Conservation (phyloP, 1,140 invertebrate species). For the Rhyzopertha dominica region DNA sequence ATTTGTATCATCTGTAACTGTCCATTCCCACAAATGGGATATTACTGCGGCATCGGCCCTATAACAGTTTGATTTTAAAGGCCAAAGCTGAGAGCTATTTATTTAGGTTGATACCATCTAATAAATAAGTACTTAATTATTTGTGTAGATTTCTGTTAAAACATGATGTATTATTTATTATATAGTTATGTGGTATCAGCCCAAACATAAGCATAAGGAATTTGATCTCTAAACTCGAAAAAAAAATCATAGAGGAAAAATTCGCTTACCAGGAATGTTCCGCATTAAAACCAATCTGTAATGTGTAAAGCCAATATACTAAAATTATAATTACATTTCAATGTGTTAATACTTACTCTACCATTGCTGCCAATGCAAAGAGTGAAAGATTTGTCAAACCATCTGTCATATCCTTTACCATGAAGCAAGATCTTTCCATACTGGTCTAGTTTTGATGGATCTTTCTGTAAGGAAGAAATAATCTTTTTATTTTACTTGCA, state of each 20-base stretch:
- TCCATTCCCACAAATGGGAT: constrained; percentile 84
- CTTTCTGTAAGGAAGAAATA: constrained; percentile 49
- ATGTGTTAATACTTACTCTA: constrained; percentile 59
- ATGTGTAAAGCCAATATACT: constrained; percentile 38
- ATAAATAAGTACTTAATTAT: no score
- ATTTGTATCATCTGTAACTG: constrained; percentile 63
- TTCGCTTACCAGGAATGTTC: constrained; percentile 92
- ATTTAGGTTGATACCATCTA: no score
- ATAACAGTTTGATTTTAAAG: no score
- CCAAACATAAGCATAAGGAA: no score
- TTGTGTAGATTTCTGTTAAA: no score
- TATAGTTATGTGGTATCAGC: no score
- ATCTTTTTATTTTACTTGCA: no score
- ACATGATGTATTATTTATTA: no score
- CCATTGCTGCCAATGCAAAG: constrained; percentile 90
- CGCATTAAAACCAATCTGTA: constrained; percentile 90
- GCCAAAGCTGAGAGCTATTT: no score
- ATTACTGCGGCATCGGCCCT: constrained; percentile 91
- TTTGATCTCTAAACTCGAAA: constrained; percentile 9
- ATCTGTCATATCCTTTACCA: constrained; percentile 93
- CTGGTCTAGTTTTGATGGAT: constrained; percentile 75
- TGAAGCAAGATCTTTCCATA: constrained; percentile 86
- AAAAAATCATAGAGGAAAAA: constrained; percentile 16
- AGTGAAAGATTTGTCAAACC: constrained; percentile 99
- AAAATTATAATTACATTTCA: neutral